phyloP scores from a whole-genome alignment of 2,797 vertebrate species.

The Acrossocheilus wenchowensis region DNA sequence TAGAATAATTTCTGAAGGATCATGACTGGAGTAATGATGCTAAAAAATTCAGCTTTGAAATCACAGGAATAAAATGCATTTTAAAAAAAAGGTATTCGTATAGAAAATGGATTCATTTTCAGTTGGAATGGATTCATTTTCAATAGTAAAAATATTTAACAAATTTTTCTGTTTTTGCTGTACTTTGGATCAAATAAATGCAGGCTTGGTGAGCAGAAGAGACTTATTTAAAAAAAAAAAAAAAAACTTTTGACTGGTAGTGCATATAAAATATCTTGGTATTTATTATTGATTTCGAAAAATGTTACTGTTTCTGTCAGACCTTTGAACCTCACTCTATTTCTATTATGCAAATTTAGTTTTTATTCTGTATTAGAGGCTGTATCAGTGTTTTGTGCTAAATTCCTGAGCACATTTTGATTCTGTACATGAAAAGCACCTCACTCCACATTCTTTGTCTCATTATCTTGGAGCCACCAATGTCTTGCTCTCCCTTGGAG shows the following conservation, averaged over 20 bases:
- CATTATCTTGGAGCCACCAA: constrained; percentile 40
- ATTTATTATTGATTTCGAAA: not conserved
- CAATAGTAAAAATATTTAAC: not conserved
- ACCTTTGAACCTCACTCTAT: not conserved
- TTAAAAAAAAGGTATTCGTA: too few species aligned
- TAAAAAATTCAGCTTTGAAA: too few species aligned
- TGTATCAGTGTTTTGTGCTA: not conserved
- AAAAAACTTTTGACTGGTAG: not conserved
- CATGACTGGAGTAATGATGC: too few species aligned
- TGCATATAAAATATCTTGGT: not conserved
- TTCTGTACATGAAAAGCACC: constrained; percentile 17
- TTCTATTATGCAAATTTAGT: not conserved
- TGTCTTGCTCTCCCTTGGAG: constrained; percentile 46
- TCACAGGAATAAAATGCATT: too few species aligned
- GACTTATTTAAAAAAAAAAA: not conserved
- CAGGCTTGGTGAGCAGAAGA: not conserved
- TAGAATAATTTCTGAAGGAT: too few species aligned
- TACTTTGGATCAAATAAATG: not conserved
- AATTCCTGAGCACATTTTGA: not conserved
- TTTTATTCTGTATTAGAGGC: not conserved
- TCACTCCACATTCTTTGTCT: constrained; percentile 43
- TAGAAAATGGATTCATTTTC: too few species aligned
- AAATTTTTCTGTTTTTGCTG: not conserved
- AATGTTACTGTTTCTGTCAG: not conserved
- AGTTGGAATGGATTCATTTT: too few species aligned